These are phyloP conservation scores for Synaphobranchus kaupii DNA, from an alignment of 2,797 vertebrate species.

Conservation along the genomic window DNA sequence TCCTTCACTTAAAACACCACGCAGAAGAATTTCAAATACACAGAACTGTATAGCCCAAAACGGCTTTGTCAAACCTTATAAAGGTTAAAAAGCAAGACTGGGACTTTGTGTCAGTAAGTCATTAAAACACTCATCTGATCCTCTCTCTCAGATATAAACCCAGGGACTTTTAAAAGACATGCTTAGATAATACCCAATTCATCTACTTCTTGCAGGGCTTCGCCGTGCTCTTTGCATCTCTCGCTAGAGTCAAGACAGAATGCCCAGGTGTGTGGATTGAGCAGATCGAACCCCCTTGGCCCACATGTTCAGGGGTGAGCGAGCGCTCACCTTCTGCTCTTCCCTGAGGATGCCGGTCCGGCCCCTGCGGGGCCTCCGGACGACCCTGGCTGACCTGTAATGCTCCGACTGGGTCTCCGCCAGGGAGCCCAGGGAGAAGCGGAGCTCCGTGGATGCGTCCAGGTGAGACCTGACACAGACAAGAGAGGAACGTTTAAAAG, in stretches of 20 bases:
- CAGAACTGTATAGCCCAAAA: neutral
- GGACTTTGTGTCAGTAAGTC: neutral
- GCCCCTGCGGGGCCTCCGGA: conserved; percentile 87
- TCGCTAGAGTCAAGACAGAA: neutral
- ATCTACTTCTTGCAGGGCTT: neutral
- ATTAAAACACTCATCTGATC: neutral
- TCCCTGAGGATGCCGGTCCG: conserved; percentile 83
- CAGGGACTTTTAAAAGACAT: neutral
- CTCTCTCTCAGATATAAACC: neutral
- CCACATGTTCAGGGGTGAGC: too few relatives aligned
- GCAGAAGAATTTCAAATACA: neutral
- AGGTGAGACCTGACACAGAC: conserved; percentile 82
- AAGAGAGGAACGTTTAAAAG: neutral
- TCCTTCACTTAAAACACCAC: neutral
- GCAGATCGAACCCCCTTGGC: too few relatives aligned
- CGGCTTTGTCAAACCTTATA: neutral
- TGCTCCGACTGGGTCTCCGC: conserved; percentile 92
- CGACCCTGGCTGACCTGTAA: conserved; percentile 93
- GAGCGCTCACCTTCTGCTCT: conserved; percentile 83
- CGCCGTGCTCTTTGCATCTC: neutral
- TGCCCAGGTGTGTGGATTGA: neutral
- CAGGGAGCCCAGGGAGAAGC: conserved; percentile 90
- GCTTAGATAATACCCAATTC: neutral
- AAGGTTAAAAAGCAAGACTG: neutral
- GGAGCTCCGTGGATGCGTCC: conserved; percentile 87